Conservation (phyloP, 30 jellyfish, hydroid and myxozoan genomes). For the Pelagia noctiluca region DNA sequence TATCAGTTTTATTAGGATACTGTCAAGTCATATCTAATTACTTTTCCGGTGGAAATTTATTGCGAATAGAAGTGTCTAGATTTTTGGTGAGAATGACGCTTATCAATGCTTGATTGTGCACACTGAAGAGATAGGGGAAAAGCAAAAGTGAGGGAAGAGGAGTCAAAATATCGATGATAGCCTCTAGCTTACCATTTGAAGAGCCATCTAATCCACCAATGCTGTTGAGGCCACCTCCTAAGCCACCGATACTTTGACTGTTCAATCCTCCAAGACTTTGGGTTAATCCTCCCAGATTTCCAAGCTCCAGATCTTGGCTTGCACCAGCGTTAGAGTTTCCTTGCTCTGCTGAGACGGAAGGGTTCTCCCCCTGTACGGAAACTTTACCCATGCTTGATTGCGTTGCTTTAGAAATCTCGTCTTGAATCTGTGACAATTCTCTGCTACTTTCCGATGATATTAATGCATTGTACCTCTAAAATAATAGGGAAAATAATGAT, state of each 20-base stretch:
- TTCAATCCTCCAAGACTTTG: neutral
- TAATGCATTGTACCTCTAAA: slow-evolving; percentile 93
- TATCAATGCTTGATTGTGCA: no score
- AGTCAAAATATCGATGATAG: no score
- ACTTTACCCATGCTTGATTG: slow-evolving; percentile 98
- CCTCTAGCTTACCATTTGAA: no score
- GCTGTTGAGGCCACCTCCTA: no score
- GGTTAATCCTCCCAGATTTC: neutral
- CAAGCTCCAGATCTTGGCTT: neutral
- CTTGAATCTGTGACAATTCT: slow-evolving; percentile 96
- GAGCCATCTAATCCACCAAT: no score
- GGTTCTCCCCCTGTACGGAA: slow-evolving; percentile 95
- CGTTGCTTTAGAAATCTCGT: slow-evolving; percentile 94
- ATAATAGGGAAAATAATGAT: neutral
- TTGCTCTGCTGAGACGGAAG: slow-evolving; percentile 52
- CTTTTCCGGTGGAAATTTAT: no score
- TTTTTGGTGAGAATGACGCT: no score
- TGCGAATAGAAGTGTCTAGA: no score
- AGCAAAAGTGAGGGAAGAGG: no score
- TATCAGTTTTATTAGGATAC: no score
- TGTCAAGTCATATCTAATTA: no score
- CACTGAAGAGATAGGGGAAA: no score
- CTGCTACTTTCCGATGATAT: slow-evolving; percentile 96
- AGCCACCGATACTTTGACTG: slow-evolving; percentile 15
- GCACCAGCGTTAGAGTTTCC: slow-evolving; percentile 11